These are phyloP conservation scores for Abscondita cerata DNA, from an alignment of 2,888 invertebrate genomes.

Conservation along the genomic window DNA sequence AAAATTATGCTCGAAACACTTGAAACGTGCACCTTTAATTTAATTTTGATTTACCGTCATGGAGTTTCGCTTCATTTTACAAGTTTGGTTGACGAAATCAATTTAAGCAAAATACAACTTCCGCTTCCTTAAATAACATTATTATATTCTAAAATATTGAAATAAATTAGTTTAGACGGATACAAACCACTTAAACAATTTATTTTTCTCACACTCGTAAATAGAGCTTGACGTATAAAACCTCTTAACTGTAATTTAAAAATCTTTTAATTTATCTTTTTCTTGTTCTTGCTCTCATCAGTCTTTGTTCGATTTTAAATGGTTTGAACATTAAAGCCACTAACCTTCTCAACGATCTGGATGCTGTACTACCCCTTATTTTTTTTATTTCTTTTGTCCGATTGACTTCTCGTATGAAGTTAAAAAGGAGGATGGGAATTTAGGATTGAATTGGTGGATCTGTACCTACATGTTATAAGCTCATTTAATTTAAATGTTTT, in stretches of 20 bases:
- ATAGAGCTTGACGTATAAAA: constrained; percentile 20
- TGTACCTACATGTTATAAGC: constrained; percentile 18
- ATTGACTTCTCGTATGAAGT: constrained; percentile 20
- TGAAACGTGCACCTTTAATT: constrained; percentile 6
- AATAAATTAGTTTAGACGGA: no score
- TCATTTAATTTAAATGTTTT: no score
- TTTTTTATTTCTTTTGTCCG: constrained; percentile 23
- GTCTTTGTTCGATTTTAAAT: constrained; percentile 33
- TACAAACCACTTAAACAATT: constrained; percentile 13
- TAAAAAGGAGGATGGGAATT: constrained; percentile 26
- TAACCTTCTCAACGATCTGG: constrained; percentile 18
- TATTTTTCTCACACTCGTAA: constrained; percentile 31
- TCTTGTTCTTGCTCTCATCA: constrained; percentile 27
- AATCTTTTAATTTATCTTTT: no score
- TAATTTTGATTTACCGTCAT: constrained; percentile 23
- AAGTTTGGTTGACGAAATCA: no score
- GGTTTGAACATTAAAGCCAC: constrained; percentile 25
- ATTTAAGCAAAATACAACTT: no score
- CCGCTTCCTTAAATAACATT: no score
- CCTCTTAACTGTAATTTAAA: constrained; percentile 34
- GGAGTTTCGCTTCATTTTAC: constrained; percentile 15
- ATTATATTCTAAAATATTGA: no score
- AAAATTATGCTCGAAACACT: no score
- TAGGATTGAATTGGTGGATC: constrained; percentile 17
- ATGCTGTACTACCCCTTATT: constrained; percentile 10